Evolutionary conservation across 2,113 vertebrate species (phyloP).

Genomic region (Gorsachius goisagi): DNA sequence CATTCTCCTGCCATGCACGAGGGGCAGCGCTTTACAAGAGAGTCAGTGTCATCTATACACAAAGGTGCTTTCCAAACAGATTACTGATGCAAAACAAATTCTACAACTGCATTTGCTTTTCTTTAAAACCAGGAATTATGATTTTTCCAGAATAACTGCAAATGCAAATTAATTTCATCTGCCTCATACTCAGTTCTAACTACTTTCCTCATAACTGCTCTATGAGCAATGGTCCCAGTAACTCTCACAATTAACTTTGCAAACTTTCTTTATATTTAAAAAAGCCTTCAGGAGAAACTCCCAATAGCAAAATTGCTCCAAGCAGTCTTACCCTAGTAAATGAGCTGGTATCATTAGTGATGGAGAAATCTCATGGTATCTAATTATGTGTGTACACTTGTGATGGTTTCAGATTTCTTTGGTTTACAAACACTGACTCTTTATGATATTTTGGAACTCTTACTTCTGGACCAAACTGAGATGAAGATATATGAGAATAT

Average conservation of each 20-base stretch:
- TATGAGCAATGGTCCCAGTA: neutral
- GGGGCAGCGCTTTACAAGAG: neutral
- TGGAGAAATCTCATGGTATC: neutral
- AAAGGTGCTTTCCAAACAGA: neutral
- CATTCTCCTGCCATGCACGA: neutral
- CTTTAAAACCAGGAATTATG: neutral
- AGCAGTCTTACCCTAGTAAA: neutral
- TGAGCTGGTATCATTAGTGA: neutral
- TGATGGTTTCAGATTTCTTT: neutral
- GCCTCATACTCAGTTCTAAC: neutral
- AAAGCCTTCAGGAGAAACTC: neutral
- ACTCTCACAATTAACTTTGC: neutral
- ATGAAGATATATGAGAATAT: neutral
- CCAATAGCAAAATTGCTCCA: neutral
- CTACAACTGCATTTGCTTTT: neutral
- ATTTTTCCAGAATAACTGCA: neutral
- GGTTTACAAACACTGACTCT: neutral
- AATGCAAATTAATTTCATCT: neutral
- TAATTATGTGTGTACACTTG: neutral
- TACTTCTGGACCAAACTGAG: neutral
- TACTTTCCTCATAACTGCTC: neutral
- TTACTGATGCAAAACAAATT: neutral
- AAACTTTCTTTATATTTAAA: neutral
- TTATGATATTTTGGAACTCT: neutral
- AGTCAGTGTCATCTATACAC: neutral